Evolutionary conservation across 2,113 vertebrate genomes (phyloP), one percentile per base, ranked within the genome.

Genomic region (Phyllopteryx taeniolatus): DNA sequence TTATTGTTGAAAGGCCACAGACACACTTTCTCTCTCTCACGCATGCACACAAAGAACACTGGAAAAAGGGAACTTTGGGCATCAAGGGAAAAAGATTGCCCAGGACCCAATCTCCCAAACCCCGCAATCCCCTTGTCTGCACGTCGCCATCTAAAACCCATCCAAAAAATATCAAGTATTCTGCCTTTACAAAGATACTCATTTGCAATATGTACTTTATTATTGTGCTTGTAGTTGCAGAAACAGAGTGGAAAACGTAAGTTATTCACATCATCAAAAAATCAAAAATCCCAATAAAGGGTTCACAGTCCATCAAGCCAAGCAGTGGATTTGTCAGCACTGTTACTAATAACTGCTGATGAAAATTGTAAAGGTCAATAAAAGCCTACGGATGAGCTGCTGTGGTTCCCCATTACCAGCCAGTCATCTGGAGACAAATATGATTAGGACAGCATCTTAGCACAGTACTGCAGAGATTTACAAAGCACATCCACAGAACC

Each of bases 301-400:
- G 72, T 85, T 85, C 78, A 85, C 78, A 75, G 76, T 44, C 74
- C 83, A 85, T 83, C 75, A 79, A 82, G 77, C 71, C 71, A 66
- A 53, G 60, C 76, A 81, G 56, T 73, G 79, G 81, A 83, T 86
- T 85, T 81, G 86, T 82, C 83, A 86, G 85, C 74, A 83, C 57
- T 76, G 83, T 82, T 85, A 74, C 83, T 86, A 79, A 85, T 85
- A 79, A 79, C 72, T 75, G 67, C 83, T 82, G 81, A 85, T 86
- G 78, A 79, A 84, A 79, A 78, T 83, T 72, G 70, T 85, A 78
- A 85, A 80, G 75, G 68, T 82, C 82, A 83, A 79, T 88, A 81
- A 83, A 85, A 82, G 69, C 71, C 64, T 69, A 85, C 39, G 78
- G 77, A 81, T 79, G 75, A 75, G 79, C 79, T 80, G 77, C 72